These are phyloP conservation scores for Ifrita kowaldi DNA, from an alignment of 2,113 vertebrate genomes.

Conservation along the genomic window DNA sequence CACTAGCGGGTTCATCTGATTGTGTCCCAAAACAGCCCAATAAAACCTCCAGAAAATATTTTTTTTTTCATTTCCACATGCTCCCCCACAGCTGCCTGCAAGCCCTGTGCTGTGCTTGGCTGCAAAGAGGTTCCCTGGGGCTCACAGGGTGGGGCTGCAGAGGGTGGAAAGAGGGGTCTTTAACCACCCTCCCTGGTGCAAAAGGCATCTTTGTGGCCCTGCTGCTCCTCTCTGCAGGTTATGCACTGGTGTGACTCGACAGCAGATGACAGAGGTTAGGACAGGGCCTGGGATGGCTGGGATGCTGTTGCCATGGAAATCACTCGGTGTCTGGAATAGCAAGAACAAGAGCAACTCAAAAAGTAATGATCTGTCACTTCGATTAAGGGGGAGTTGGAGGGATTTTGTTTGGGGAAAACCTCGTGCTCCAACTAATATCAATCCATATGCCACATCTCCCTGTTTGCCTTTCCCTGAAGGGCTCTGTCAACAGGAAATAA, in stretches of 20 bases:
- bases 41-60: not conserved
- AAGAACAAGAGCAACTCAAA: slow-evolving; percentile 28
- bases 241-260: not conserved
- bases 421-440: not conserved
- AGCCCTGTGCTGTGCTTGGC: not conserved
- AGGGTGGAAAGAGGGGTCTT: not conserved
- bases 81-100: not conserved
- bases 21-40: not conserved
- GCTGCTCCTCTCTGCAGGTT: not conserved
- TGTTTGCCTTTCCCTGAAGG: not conserved
- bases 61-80: not conserved
- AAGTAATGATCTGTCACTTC: slow-evolving; percentile 45
- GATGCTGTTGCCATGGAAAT: slow-evolving; percentile 62
- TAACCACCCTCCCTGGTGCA: not conserved
- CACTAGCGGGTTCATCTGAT: not conserved
- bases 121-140: not conserved
- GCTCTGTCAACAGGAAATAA: slow-evolving; percentile 19
- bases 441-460: slow-evolving; percentile 19
- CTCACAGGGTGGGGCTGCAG: rapidly evolving
- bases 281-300: slow-evolving; percentile 19
- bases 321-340: not conserved
- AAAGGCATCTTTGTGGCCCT: not conserved
- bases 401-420: slow-evolving; percentile 35
- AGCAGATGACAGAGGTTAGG: slow-evolving; percentile 40
- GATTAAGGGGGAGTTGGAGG: slow-evolving; percentile 2